Base-by-base conservation (phyloP, 2,113 vertebrate species). In the Carettochelys insculpta region DNA sequence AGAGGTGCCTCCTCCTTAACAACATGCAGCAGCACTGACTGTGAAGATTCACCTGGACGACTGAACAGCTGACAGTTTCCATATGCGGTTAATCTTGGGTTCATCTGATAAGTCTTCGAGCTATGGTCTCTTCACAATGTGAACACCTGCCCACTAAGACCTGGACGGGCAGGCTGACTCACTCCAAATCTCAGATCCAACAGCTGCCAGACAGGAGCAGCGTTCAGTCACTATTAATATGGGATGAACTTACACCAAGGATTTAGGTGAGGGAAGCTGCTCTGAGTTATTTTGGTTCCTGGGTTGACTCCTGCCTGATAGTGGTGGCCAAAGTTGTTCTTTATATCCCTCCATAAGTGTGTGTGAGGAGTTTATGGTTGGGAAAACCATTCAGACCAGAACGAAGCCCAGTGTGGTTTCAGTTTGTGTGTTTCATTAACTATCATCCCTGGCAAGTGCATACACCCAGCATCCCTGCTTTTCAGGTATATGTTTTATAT, bases 221-320 rank as follows among this genome's bases (percentile, higher is more conserved):
- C 0, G 0, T 45, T 77, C 3, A 0, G 48, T 79, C 11, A 0
- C 16, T 19, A 2, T 50, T 77, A 78, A 6, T 11, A 0, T 3
- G 76, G 29, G 61, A 54, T 68, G 82, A 85, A 51, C n/a, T 34
- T 7, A 25, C 77, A 48, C 8, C 50, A 80, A 5, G 0, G 0
- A 1, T 58, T 11, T 61, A 54, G 48, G 79, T 93, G 78, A n/a
- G 77, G 77, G 85, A 91, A 94, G 77, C 88, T 77, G 84, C 92
- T 89, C 80, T 85, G 86, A 92, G 82, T 90, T 88, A 92, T n/a
- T 2, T 47, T 80, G 47, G 2, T 3, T 84, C 51, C 29, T 68
- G 41, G 87, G 89, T 47, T 91, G 61, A 4, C 94, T 91, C 84
- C 13, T 1, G 80, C 82, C 88, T 77, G 1, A 0, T 43, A 90